Evolutionary conservation across 1,140 invertebrate genomes (phyloP).

Genomic region (Dolichoris vasculosae): DNA sequence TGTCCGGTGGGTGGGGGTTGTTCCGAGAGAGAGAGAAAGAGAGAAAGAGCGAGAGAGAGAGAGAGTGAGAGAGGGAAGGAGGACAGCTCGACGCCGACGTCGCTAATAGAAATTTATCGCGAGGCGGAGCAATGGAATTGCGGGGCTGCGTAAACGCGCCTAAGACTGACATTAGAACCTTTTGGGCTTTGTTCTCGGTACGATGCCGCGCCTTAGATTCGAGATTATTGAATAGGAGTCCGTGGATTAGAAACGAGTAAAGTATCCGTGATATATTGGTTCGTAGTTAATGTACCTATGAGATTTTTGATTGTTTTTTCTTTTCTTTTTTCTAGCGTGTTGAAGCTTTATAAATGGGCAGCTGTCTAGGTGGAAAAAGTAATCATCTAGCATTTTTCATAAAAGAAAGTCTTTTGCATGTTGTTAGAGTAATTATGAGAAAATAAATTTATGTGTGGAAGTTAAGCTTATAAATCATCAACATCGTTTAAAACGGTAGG

Average conservation of each 20-base stretch:
- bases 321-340: neutral
- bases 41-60: neutral
- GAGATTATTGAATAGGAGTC: conserved; percentile 27
- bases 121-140: neutral
- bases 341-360: neutral
- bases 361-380: neutral
- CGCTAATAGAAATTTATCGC: conserved; percentile 73
- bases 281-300: neutral
- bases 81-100: conserved; percentile 24
- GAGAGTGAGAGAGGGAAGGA: no score
- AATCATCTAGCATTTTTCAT: neutral
- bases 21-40: no score
- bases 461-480: neutral
- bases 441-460: neutral
- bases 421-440: neutral
- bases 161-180: neutral
- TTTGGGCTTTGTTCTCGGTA: neutral
- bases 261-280: conserved; percentile 3
- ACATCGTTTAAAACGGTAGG: neutral
- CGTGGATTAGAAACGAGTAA: neutral
- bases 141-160: neutral
- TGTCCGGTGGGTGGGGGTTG: neutral
- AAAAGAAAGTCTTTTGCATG: neutral
- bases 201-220: neutral
- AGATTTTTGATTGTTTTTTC: neutral